Evolutionary conservation across 1,140 invertebrate genomes (phyloP), one percentile per base, ranked within the genome.

Genomic region (Drosophila azteca): DNA sequence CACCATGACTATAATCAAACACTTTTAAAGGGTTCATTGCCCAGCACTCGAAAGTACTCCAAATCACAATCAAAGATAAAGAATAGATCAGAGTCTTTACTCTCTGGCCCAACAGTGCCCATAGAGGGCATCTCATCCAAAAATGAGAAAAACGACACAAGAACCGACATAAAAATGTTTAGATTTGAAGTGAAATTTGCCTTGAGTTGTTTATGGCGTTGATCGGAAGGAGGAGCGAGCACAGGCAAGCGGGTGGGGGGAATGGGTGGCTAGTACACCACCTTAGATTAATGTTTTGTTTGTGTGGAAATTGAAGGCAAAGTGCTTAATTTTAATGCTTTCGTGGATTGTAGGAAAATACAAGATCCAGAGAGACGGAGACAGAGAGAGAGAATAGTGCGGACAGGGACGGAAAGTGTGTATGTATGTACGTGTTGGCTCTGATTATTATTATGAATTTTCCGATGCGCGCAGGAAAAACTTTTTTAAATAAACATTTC

Each of bases 401-500:
- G 26, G 9, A 41, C 3, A 49, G 51, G 50, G 46, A 13, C 22
- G 46, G 24, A 60, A 20, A 29, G 45, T 46, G 43, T 39, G 3
- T 39, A 13, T 39, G 3, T 39, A 13, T 22, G 35, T 76, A 20
- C 65, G 65, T 48, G 66, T 67, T 68, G 64, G 46, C 24, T 77
- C 66, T 65, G 65, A 71, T 78, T 85, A 76, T 76, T 75, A 87
- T 75, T 87, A 78, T 87, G 65, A 87, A 67, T 75, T 70, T 66
- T 62, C 55, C 53, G 48, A 76, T 65, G 73, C 55, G 75, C 51
- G 57, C 48, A 72, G 57, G 15, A 55, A 57, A 44, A 74, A 39
- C 59, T 73, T 77, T 85, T 78, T 87, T 81, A 85, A 85, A 87
- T 85, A 85, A 85, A 85, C 81, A 85, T 58, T 87, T 83, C 45